phyloP scores from a whole-genome alignment of 2,888 invertebrate species.

The Anorthoa munda region DNA sequence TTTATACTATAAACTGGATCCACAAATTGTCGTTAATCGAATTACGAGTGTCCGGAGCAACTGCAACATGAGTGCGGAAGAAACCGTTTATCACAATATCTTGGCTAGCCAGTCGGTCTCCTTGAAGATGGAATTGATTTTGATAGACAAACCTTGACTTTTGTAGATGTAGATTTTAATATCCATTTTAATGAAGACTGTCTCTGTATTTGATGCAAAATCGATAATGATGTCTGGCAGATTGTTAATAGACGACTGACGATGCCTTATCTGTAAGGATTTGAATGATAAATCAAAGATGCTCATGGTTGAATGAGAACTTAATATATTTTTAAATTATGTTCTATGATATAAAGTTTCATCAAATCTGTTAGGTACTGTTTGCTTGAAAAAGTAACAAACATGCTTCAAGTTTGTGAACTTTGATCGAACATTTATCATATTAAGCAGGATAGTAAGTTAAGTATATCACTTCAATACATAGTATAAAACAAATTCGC shows the following conservation, averaged over 20 bases:
- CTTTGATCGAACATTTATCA: too few species aligned
- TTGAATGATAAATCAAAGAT: background rate
- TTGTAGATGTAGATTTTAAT: conserved; percentile 15
- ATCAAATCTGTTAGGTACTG: too few species aligned
- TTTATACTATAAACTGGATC: conserved; percentile 21
- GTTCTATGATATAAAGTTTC: too few species aligned
- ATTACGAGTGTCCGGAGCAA: conserved; percentile 45
- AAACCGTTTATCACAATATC: conserved; percentile 47
- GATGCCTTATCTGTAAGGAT: background rate
- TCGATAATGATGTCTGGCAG: background rate
- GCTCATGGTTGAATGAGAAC: too few species aligned
- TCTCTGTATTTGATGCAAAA: background rate
- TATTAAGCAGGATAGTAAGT: too few species aligned
- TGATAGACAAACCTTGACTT: conserved; percentile 50
- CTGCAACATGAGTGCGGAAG: conserved; percentile 55
- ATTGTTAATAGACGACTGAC: background rate
- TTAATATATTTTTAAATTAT: too few species aligned
- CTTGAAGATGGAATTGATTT: conserved; percentile 41
- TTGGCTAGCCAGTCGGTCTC: conserved; percentile 26
- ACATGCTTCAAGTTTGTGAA: too few species aligned
- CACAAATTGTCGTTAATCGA: conserved; percentile 63
- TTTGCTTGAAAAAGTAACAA: too few species aligned
- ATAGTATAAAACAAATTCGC: too few species aligned
- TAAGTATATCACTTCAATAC: too few species aligned
- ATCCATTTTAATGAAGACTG: conserved; percentile 11